Evolutionary conservation across 2,888 invertebrate species (phyloP), one percentile per base, ranked within the genome.

Genomic region (Cancer borealis): DNA sequence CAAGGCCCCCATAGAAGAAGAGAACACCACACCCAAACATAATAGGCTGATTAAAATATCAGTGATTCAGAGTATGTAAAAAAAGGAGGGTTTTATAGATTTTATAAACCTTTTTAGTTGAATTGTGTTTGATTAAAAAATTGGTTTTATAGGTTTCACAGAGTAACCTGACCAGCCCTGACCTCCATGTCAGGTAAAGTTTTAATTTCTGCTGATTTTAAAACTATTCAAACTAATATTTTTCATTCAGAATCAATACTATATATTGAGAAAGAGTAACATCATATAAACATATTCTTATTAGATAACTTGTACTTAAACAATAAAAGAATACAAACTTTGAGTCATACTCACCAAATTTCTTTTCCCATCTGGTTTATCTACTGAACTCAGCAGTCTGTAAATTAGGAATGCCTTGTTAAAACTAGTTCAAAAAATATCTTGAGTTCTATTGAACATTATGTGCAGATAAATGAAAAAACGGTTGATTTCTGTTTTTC

Each of bases 321-420:
- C 21, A 49, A 49, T n/a, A 89, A 47, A 89, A 39, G n/a, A 26
- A 89, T 26, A 39, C 2, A 46, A 17, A 88, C 8, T 21, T 49
- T 47, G 49, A 89, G 8, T 8, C 60, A 26, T 17, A 93, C 94
- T 88, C 87, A 94, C 94, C 93, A 94, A 79, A 93, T 94, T 94
- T 93, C 94, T 92, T 60, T 94, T 94, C 8, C 94, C 93, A 91
- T 94, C 94, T 46, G 94, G 92, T 66, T 93, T 94, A 93, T 94
- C 94, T 30, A 30, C 26, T 45, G 92, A 46, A 47, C 90, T 94
- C 6, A 94, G 73, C 39, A 94, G 54, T 91, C 94, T 94, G 94
- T 60, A 87, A 91, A 39, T 14, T 54, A 39, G n/a, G 54, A 26
- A 47, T 30, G 12, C n/a, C 17, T 46, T 88, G 26, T 73, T 26